Conservation (phyloP, 2,113 vertebrate species). For the Morphnarchus princeps region DNA sequence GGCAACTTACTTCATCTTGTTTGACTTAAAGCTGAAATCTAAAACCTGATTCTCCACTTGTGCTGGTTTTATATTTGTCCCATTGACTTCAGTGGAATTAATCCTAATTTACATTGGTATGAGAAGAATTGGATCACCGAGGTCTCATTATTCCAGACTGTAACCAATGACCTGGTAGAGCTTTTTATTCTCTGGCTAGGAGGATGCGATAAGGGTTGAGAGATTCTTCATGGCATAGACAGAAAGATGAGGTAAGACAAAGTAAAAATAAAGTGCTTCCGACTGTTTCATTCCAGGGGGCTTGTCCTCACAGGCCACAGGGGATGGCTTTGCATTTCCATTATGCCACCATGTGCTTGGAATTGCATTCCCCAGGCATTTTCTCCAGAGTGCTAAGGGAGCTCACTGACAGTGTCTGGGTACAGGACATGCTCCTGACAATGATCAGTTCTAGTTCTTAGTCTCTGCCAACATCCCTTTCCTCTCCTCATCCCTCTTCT, state of each 20-base stretch:
- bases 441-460: not conserved
- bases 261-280: not conserved
- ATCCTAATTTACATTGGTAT: not conserved
- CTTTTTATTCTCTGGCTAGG: not conserved
- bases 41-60: not conserved
- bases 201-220: not conserved
- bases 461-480: not conserved
- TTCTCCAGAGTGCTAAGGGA: not conserved
- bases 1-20: not conserved
- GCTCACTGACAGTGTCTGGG: not conserved
- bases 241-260: not conserved
- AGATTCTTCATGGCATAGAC: not conserved
- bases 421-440: not conserved
- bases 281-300: not conserved
- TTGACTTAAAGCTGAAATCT: not conserved
- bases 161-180: not conserved
- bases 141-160: not conserved
- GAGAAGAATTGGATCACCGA: not conserved
- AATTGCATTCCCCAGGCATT: not conserved
- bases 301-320: not conserved
- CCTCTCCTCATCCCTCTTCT: not conserved
- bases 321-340: slow-evolving; percentile 9
- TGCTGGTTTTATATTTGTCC: not conserved
- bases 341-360: not conserved
- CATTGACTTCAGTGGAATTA: slow-evolving; percentile 1